Conservation (phyloP, 2,888 invertebrate species). For the Arctia plantaginis region DNA sequence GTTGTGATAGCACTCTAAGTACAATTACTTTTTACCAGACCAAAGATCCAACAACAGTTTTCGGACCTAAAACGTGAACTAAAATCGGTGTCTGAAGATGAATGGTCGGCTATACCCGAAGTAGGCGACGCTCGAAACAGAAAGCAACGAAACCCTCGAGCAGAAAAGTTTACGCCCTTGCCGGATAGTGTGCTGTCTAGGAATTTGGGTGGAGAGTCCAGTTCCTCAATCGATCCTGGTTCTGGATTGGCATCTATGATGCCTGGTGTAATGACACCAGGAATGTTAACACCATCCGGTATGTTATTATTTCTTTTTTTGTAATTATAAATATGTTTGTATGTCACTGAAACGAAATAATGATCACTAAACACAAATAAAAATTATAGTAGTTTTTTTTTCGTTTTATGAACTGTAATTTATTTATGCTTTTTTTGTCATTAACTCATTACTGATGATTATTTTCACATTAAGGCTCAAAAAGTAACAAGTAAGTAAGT, state of each 20-base stretch:
- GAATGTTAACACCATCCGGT: constrained; percentile 94
- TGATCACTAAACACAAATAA: background rate
- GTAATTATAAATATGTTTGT: background rate
- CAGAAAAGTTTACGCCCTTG: constrained; percentile 98
- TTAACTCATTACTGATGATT: too few species aligned
- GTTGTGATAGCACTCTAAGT: too few species aligned
- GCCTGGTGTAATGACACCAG: constrained; percentile 94
- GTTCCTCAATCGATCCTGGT: constrained; percentile 92
- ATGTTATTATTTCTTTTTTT: constrained; percentile 23
- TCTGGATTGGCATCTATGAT: constrained; percentile 95
- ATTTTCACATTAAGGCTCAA: too few species aligned
- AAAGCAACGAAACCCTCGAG: constrained; percentile 97
- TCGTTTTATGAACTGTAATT: too few species aligned
- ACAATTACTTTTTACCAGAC: constrained; percentile 79
- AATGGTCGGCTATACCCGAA: constrained; percentile 99
- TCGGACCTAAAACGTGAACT: constrained; percentile 97
- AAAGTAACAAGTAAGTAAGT: too few species aligned
- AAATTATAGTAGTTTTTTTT: background rate
- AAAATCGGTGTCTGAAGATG: constrained; percentile 94
- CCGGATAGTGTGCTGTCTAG: constrained; percentile 97
- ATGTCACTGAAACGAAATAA: background rate
- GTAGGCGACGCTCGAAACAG: constrained; percentile 99
- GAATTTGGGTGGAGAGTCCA: constrained; percentile 93
- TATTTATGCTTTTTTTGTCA: too few species aligned
- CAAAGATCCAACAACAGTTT: constrained; percentile 99